Conservation (phyloP, 2,113 vertebrate species). For the Psilopogon haemacephalus region DNA sequence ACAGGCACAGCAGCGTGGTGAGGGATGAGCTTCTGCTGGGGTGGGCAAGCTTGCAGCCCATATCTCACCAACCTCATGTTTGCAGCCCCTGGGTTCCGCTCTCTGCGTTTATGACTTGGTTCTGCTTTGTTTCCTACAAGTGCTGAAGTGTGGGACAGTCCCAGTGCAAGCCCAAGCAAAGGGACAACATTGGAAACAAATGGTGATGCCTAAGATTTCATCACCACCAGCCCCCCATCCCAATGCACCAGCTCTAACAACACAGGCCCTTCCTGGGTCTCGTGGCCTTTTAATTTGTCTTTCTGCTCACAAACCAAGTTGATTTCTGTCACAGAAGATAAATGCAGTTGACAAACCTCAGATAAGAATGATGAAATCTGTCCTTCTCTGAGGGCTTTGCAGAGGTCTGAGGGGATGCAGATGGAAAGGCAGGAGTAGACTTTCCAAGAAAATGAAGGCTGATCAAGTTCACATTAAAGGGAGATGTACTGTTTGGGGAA, state of each 20-base stretch:
- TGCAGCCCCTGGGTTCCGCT: background rate
- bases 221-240: background rate
- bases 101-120: background rate
- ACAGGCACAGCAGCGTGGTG: background rate
- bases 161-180: rapidly evolving
- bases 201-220: background rate
- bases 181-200: background rate
- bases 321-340: slow-evolving; percentile 29
- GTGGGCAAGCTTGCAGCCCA: background rate
- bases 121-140: rapidly evolving
- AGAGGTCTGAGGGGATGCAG: background rate
- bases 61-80: background rate
- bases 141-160: rapidly evolving
- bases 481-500: background rate
- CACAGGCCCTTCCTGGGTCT: background rate
- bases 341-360: background rate
- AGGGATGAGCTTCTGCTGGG: background rate
- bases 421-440: background rate
- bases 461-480: background rate
- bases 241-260: background rate
- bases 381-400: background rate
- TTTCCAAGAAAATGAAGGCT: background rate
- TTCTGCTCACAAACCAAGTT: background rate
- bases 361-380: slow-evolving; percentile 21
- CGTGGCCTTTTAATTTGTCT: background rate